A percentile compares a stretch with the other conserved stretches of the same genome.
phyloP scores from a whole-genome alignment of 1,140 invertebrate genomes.

The Drosophila aff. region DNA sequence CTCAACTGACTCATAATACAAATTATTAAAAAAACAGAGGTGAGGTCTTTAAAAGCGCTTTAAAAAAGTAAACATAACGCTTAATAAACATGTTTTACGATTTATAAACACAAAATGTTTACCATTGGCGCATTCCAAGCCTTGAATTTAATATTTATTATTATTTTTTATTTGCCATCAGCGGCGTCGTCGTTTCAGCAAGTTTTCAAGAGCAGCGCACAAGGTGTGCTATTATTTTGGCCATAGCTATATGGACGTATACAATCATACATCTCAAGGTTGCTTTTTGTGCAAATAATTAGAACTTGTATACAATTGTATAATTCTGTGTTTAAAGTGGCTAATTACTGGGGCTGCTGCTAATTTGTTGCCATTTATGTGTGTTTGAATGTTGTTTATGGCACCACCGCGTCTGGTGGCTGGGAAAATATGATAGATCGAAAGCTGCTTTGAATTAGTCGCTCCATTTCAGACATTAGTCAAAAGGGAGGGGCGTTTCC shows the following conservation, averaged over 20 bases:
- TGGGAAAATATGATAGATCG: conserved; percentile 28
- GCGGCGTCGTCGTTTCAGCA: neutral
- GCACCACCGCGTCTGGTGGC: conserved; percentile 35
- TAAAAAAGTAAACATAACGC: conserved; percentile 10
- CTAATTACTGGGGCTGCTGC: conserved; percentile 41
- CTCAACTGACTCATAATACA: neutral
- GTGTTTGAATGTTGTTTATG: conserved; percentile 23
- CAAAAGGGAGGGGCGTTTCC: conserved; percentile 11
- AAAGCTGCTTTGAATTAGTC: conserved; percentile 41
- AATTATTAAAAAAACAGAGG: conserved; percentile 5
- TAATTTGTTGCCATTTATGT: conserved; percentile 34
- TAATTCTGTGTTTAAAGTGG: conserved; percentile 50
- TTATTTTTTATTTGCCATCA: conserved; percentile 22
- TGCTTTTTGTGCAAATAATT: conserved; percentile 70
- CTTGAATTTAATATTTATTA: conserved; percentile 8
- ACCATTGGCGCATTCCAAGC: conserved; percentile 13
- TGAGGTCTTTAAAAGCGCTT: neutral
- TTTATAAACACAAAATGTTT: conserved; percentile 29
- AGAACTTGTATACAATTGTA: conserved; percentile 64
- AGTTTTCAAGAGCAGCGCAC: conserved; percentile 30
- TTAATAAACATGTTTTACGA: conserved; percentile 36
- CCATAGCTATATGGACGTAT: no score
- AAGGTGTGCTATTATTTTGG: conserved; percentile 21
- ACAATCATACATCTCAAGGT: conserved; percentile 64
- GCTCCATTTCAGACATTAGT: conserved; percentile 35